A percentile compares a stretch with the other conserved stretches of the same genome.
Conservation (phyloP, 2,797 vertebrate genomes). For the Sphenopsis melanotis region DNA sequence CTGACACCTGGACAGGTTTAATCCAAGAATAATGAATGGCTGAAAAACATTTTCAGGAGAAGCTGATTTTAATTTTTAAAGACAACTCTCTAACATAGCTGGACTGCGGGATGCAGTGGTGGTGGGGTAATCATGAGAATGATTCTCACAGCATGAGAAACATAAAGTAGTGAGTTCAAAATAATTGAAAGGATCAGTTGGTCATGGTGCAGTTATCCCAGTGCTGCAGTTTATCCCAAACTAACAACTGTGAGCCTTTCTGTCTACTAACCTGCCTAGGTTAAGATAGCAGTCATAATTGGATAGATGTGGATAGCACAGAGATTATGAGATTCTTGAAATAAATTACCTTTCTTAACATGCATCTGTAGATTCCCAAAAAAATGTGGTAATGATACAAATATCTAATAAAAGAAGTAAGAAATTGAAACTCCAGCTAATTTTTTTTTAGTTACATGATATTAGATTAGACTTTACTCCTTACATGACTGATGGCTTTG, state of each 20-base stretch:
- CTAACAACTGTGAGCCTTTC: not conserved
- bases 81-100: not conserved
- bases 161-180: not conserved
- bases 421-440: not conserved
- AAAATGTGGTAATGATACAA: not conserved
- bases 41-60: not conserved
- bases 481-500: not conserved
- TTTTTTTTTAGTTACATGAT: not conserved
- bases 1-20: not conserved
- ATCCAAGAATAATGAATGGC: not conserved
- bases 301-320: not conserved
- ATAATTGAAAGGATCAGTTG: not conserved
- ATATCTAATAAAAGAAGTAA: not conserved
- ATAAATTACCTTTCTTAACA: not conserved
- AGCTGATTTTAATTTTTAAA: not conserved
- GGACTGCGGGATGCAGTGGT: not conserved
- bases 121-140: not conserved
- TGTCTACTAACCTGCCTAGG: not conserved
- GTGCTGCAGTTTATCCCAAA: not conserved
- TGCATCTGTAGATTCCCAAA: not conserved
- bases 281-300: not conserved
- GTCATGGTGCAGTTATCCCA: not conserved
- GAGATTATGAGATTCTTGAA: not conserved
- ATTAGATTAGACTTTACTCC: not conserved
- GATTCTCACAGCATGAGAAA: not conserved